A percentile compares a stretch with the other conserved stretches of the same genome.
Conservation (phyloP, 2,113 vertebrate genomes). For the Scatophagus argus region DNA sequence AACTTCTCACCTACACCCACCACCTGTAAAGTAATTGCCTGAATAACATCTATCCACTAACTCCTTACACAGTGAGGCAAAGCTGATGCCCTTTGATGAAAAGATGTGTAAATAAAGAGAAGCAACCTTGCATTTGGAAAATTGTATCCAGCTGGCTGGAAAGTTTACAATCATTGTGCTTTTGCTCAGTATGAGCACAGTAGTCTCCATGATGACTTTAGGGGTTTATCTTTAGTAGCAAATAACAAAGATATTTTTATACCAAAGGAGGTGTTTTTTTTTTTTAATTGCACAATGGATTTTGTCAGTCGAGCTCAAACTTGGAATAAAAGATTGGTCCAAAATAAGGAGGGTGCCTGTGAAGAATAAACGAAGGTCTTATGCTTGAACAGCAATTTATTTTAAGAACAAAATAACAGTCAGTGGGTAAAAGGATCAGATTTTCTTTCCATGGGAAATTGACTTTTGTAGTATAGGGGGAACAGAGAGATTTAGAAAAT, state of each 20-base stretch:
- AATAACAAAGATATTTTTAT: constrained; percentile 12
- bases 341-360: background rate
- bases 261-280: background rate
- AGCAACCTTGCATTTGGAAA: background rate
- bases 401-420: background rate
- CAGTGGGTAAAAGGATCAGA: background rate
- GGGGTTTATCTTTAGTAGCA: background rate
- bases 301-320: background rate
- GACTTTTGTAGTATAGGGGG: background rate
- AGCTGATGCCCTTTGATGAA: constrained; percentile 31
- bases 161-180: background rate
- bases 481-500: background rate
- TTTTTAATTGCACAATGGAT: constrained; percentile 3
- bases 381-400: background rate
- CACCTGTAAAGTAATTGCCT: constrained; percentile 64
- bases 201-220: background rate
- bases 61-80: constrained; percentile 37
- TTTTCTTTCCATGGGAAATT: background rate
- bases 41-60: constrained; percentile 49
- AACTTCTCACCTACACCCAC: constrained; percentile 75
- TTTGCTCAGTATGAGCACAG: background rate
- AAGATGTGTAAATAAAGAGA: constrained; percentile 24
- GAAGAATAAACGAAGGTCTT: background rate
- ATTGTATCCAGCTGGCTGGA: background rate
- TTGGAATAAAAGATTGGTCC: background rate